A percentile compares a stretch with the other conserved stretches of the same genome.
Evolutionary conservation across 2,113 vertebrate genomes (phyloP).

Genomic region (Anhinga rufa): DNA sequence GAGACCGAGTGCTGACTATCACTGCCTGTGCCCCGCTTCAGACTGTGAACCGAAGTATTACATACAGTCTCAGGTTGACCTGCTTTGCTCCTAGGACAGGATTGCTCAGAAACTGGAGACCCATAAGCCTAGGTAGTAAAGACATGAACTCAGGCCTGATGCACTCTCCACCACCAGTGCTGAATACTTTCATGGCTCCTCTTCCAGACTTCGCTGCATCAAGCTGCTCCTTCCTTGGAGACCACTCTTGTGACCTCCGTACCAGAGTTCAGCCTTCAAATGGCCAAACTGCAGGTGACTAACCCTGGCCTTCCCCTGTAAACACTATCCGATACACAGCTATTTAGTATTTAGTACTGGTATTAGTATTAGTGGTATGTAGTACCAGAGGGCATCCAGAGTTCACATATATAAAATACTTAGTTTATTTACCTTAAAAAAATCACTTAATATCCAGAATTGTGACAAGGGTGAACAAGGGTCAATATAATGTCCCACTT

Average conservation of each 20-base stretch:
- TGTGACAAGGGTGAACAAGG: not conserved
- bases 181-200: not conserved
- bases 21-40: not conserved
- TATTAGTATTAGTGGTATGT: not conserved
- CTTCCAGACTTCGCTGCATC: not conserved
- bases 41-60: not conserved
- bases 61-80: not conserved
- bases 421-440: not conserved
- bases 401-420: not conserved
- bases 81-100: not conserved
- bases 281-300: not conserved
- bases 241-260: not conserved
- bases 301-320: not conserved
- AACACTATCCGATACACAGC: not conserved
- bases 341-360: not conserved
- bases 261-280: not conserved
- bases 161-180: rapidly evolving
- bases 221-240: not conserved
- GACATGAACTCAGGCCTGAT: not conserved
- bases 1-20: not conserved
- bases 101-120: not conserved
- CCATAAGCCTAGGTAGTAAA: not conserved
- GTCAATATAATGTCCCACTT: not conserved
- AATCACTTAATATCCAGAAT: not conserved
- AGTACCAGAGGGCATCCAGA: not conserved